Evolutionary conservation across 1,140 invertebrate species (phyloP), one percentile per base, ranked within the genome.

Genomic region (Augochlora pura): DNA sequence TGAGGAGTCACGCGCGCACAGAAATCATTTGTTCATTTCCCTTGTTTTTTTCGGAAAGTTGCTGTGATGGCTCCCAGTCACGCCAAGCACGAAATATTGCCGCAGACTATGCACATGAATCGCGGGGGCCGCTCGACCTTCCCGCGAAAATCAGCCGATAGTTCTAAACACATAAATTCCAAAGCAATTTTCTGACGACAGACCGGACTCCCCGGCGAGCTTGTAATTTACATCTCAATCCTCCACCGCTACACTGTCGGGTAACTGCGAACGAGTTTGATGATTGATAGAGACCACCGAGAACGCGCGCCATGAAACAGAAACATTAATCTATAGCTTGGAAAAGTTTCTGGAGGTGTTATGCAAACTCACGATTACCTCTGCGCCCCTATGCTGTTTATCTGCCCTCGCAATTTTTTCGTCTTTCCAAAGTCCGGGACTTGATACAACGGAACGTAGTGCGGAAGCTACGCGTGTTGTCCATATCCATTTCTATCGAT

Each of bases 21-120:
- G 27, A 39, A 21, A 23, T 70, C 63, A 74, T 81, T 73, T 27
- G 63, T 46, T 84, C 59, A 54, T 68, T 69, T 39, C 70, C 57
- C 27, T 73, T 77, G 76, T 49, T 70, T 49, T 70, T 49, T 72
- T 18, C 23, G 63, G 23, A 14, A 77, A 77, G 62, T 84, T 77
- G 14, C 23, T 59, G 25, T 84, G 73, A 87, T 84, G 70, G 73
- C 52, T 46, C 57, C 62, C 65, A 42, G 75, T 74, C 87, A 88
- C 87, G 87, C 84, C 66, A 88, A 72, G 86, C 73, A 86, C 79
- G 52, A 57, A 71, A 10, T 54, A 70, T 63, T 70, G 21, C 69
- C 38, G 39, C 38, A 23, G 59, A 21, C 54, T 23, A 10, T 23
- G 60, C 38, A 32, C 23, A 57, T 6, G 42, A 21, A 16, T 3